These are phyloP conservation scores for Colaptes auratus DNA, from an alignment of 2,113 vertebrate genomes.

Conservation along the genomic window DNA sequence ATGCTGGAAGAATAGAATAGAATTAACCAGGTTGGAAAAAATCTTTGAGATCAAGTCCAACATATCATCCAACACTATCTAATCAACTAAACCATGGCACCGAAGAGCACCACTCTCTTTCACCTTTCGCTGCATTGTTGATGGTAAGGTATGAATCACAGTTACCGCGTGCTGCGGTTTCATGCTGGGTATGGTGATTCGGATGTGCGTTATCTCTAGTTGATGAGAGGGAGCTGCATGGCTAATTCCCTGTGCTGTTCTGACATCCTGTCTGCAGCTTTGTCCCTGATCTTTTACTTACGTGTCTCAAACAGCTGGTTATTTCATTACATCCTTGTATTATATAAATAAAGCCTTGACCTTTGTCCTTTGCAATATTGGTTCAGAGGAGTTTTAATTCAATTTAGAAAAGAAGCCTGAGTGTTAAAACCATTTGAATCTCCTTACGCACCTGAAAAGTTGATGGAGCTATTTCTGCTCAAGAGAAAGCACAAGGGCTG, in stretches of 20 bases:
- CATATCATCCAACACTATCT: too few species aligned
- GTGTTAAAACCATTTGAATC: background rate
- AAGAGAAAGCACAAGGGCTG: background rate
- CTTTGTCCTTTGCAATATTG: conserved; percentile 32
- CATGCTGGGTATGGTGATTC: background rate
- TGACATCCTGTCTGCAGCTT: conserved; percentile 64
- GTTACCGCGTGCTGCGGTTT: background rate
- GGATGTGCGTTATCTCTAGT: conserved; percentile 23
- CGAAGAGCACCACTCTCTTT: background rate
- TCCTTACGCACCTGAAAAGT: background rate
- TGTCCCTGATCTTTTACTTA: conserved; percentile 32
- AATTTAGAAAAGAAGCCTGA: background rate
- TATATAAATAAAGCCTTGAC: conserved; percentile 58
- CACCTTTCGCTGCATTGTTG: background rate
- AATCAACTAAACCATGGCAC: too few species aligned
- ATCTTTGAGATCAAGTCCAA: too few species aligned
- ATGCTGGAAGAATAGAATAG: background rate
- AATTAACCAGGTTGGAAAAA: too few species aligned
- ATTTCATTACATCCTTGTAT: conserved; percentile 64
- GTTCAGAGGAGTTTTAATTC: conserved; percentile 19
- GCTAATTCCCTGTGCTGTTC: conserved; percentile 36
- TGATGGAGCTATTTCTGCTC: background rate
- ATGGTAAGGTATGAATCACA: conserved; percentile 23
- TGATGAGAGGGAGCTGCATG: conserved; percentile 41
- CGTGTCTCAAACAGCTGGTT: conserved; percentile 53